phyloP scores from a whole-genome alignment of 2,797 vertebrate species.

The Lacerta viridis region DNA sequence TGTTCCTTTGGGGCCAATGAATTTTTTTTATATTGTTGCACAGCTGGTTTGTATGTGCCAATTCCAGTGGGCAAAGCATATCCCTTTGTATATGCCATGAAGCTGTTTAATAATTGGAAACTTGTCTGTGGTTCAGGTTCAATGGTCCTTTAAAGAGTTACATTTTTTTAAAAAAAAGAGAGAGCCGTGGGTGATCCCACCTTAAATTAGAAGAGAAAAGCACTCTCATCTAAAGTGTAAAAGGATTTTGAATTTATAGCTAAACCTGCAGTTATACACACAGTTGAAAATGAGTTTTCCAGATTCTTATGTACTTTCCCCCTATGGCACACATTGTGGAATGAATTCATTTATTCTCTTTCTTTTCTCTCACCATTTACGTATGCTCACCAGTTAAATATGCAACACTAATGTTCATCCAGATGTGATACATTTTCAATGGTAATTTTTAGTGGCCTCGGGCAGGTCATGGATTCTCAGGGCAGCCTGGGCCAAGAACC shows the following conservation, averaged over 20 bases:
- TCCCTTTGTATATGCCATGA: conserved; percentile 39
- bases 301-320: conserved; percentile 36
- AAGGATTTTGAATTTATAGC: conserved; percentile 40
- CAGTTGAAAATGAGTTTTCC: conserved; percentile 36
- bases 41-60: conserved; percentile 75
- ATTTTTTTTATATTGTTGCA: conserved; percentile 72
- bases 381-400: conserved; percentile 5
- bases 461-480: background rate
- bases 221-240: conserved; percentile 14
- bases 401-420: conserved; percentile 35
- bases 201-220: conserved; percentile 36
- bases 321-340: conserved; percentile 33
- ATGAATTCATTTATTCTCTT: conserved; percentile 50
- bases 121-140: conserved; percentile 55
- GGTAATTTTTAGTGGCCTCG: background rate
- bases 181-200: conserved; percentile 37
- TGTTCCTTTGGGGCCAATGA: conserved; percentile 69
- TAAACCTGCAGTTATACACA: conserved; percentile 47
- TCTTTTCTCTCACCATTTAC: conserved; percentile 2
- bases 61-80: conserved; percentile 65
- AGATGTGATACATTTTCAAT: conserved; percentile 36
- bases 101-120: conserved; percentile 66
- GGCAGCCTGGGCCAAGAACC: background rate
- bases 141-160: conserved; percentile 55
- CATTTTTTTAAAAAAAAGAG: conserved; percentile 41